Conservation (phyloP, 2,888 invertebrate genomes). For the Trissolcus brochymenae region DNA sequence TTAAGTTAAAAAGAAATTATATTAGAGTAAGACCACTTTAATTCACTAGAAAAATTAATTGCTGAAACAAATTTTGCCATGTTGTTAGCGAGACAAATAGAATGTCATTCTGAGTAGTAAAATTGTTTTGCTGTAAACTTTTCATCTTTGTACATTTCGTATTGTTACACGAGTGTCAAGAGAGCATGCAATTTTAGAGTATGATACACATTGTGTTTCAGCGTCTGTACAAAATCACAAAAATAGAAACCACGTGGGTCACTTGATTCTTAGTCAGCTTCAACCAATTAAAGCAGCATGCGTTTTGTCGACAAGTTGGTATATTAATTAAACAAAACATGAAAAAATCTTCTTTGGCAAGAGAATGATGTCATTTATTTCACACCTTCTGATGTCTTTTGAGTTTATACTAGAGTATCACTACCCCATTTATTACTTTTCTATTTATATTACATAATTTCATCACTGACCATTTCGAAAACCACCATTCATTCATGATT, state of each 20-base stretch:
- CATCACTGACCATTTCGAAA: background rate
- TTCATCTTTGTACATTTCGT: background rate
- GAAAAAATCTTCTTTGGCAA: too few species aligned
- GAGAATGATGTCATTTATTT: too few species aligned
- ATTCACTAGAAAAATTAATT: background rate
- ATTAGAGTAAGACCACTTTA: too few species aligned
- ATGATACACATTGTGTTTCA: conserved; percentile 37
- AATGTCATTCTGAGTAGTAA: background rate
- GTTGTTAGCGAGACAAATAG: background rate
- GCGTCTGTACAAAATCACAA: conserved; percentile 53
- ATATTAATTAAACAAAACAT: conserved; percentile 20
- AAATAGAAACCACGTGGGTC: conserved; percentile 61
- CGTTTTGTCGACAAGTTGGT: conserved; percentile 19
- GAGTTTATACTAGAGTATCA: too few species aligned
- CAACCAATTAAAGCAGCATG: conserved; percentile 31
- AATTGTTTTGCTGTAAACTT: background rate
- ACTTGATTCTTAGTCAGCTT: conserved; percentile 61
- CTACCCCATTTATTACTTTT: too few species aligned
- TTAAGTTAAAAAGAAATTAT: background rate
- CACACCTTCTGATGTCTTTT: too few species aligned
- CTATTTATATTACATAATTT: too few species aligned
- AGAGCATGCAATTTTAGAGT: conserved; percentile 1
- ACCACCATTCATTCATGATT: background rate
- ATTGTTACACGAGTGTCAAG: background rate
- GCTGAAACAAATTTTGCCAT: background rate